These are phyloP conservation scores for Crotalus tigris DNA, from an alignment of 2,113 vertebrate species.

Conservation along the genomic window DNA sequence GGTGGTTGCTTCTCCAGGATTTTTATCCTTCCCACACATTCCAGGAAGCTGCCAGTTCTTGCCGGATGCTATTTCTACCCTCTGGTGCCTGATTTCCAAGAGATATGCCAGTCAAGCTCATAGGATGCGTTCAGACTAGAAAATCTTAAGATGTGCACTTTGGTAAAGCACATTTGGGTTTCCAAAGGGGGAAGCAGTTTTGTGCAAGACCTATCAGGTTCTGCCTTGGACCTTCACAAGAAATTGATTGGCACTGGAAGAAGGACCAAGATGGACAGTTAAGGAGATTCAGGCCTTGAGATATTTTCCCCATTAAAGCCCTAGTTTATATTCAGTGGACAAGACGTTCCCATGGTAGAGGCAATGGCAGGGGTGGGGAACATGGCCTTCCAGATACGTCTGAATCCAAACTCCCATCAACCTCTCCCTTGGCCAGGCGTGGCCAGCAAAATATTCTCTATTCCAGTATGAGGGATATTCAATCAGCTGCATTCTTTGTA, in stretches of 20 bases:
- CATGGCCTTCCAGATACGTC: neutral
- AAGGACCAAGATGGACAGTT: neutral
- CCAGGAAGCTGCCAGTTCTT: conserved; percentile 34
- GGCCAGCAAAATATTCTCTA: neutral
- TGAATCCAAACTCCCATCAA: neutral
- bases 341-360: neutral
- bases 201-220: neutral
- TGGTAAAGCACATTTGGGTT: neutral
- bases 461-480: neutral
- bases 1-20: conserved; percentile 27
- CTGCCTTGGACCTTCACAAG: neutral
- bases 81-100: conserved; percentile 30
- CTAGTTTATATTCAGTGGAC: neutral
- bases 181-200: neutral
- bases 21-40: conserved; percentile 33
- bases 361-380: neutral
- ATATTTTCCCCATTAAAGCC: neutral
- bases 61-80: conserved; percentile 2
- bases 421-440: neutral
- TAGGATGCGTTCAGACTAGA: neutral
- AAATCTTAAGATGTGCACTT: neutral
- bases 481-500: neutral
- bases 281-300: neutral
- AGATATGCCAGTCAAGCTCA: neutral
- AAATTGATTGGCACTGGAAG: neutral